phyloP scores from a whole-genome alignment of 2,888 invertebrate species.

The Limenitis camilla region DNA sequence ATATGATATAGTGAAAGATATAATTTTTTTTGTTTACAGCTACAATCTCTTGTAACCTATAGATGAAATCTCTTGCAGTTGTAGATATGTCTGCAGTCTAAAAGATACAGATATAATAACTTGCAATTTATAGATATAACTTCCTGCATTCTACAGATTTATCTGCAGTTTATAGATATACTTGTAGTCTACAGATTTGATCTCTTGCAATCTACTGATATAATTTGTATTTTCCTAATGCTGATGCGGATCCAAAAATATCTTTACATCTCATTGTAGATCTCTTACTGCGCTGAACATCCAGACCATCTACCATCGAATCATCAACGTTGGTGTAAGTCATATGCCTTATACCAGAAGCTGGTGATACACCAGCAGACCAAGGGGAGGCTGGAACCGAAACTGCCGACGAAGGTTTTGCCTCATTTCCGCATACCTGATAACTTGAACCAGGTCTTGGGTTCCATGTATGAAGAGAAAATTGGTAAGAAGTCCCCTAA shows the following conservation, averaged over 20 bases:
- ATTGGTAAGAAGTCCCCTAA: slow-evolving; percentile 42
- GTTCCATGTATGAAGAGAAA: slow-evolving; percentile 62
- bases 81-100: too few relatives aligned
- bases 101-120: too few relatives aligned
- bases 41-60: too few relatives aligned
- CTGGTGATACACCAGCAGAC: slow-evolving; percentile 75
- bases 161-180: too few relatives aligned
- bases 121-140: too few relatives aligned
- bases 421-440: slow-evolving; percentile 44
- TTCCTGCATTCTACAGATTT: too few relatives aligned
- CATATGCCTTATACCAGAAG: slow-evolving; percentile 76
- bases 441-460: slow-evolving; percentile 65
- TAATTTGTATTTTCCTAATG: background rate
- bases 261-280: slow-evolving; percentile 31
- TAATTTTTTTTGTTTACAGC: too few relatives aligned
- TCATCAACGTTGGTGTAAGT: slow-evolving; percentile 78
- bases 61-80: too few relatives aligned
- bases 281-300: slow-evolving; percentile 71
- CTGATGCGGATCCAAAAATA: background rate
- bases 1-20: too few relatives aligned
- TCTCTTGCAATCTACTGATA: too few relatives aligned
- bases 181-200: too few relatives aligned
- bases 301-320: slow-evolving; percentile 64
- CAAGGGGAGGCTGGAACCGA: slow-evolving; percentile 74
- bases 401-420: slow-evolving; percentile 69